Base-by-base conservation (phyloP, 2,888 invertebrate species). In the Spialia ferax region DNA sequence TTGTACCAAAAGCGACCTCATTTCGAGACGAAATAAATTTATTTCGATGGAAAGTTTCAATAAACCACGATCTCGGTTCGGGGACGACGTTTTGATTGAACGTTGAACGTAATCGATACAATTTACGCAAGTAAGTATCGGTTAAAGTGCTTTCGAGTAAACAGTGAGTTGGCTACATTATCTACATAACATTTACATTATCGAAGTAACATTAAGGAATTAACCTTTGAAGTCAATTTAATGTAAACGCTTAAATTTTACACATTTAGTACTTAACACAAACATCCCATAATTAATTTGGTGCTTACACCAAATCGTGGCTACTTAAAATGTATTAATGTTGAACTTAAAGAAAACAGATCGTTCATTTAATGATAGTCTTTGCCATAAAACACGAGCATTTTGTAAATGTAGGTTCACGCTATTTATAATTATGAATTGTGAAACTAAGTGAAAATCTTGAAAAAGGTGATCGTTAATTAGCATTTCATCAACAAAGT, bases 31-130 rank as follows among this genome's bases (percentile, higher is more conserved):
- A 22, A 18, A 59, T 42, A 13, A 59, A 23, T 22, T 59, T 23
- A 23, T 15, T 59, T 42, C 42, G 22, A 23, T 59, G 38, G 23
- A 50, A 50, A 50, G 50, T 50, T 50, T 22, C 50, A 50, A 50
- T 50, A 42, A 59, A 42, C 23, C 42, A 42, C 42, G 23, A 57
- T 22, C 11, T 38, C 38, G 22, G 18, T 6, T 15, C 10, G 22
- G 0, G 23, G 59, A 42, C 59, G 59, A 42, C 59, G 10, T 42
- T 59, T 59, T 59, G 70, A 63, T 63, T 55, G 48, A 50, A 42
- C 22, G n/a, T 13, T 60, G 56, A 32, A 29, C 11, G 20, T 10
- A 20, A 50, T 18, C 45, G 22, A 22, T 50, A 22, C 10, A 22
- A 22, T 50, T 50, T 50, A 22, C 50, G 22, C 3, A 22, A 50